These are phyloP conservation scores for Narcine bancroftii DNA, from an alignment of 2,113 vertebrate species.

Conservation along the genomic window DNA sequence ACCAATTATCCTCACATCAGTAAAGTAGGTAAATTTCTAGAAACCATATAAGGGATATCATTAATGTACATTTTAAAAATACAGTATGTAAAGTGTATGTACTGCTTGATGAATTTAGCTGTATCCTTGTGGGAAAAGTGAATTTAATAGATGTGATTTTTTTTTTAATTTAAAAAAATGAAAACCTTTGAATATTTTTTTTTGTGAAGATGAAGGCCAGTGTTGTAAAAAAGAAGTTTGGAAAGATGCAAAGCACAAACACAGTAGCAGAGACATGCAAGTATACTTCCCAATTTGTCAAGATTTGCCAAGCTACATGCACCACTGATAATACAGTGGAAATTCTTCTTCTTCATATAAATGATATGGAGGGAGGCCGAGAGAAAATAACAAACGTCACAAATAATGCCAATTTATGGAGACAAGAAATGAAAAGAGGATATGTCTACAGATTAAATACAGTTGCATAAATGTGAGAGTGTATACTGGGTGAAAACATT, in stretches of 20 bases:
- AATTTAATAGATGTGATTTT: not conserved
- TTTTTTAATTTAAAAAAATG: not conserved
- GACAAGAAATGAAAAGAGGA: not conserved
- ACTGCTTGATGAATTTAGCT: not conserved
- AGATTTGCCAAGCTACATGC: not conserved
- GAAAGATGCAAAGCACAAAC: not conserved
- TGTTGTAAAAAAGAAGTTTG: not conserved
- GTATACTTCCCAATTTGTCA: not conserved
- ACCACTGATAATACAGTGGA: not conserved
- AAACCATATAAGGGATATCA: slow-evolving; percentile 5
- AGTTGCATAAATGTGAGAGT: not conserved
- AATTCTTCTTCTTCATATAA: not conserved
- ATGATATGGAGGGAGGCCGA: not conserved
- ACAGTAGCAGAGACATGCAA: not conserved
- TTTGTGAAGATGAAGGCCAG: not conserved
- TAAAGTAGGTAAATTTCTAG: not conserved
- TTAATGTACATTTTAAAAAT: not conserved
- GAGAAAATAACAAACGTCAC: not conserved
- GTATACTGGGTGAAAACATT: not conserved
- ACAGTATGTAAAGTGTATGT: not conserved
- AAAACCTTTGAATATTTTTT: not conserved
- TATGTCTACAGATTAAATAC: not conserved
- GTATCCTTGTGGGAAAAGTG: not conserved
- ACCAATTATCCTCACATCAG: slow-evolving; percentile 16
- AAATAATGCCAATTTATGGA: not conserved